A percentile compares a stretch with the other conserved stretches of the same genome.
Evolutionary conservation across 92 coral and sea anemone genomes (phyloP).

Genomic region (Micromussa lordhowensis): DNA sequence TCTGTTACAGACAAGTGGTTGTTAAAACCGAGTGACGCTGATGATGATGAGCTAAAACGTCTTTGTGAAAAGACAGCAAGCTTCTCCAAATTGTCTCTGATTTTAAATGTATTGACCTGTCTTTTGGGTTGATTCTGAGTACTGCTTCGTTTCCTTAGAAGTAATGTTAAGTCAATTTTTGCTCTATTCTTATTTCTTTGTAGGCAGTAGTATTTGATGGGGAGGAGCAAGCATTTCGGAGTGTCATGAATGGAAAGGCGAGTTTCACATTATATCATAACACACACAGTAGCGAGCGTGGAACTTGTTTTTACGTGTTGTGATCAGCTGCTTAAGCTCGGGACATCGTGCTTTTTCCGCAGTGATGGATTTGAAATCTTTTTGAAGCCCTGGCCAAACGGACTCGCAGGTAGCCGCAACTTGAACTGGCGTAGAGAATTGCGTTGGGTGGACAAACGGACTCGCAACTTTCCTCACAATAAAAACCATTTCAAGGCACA

Average conservation of each 20-base stretch:
- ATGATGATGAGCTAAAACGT: too few relatives aligned
- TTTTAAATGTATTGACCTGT: background rate
- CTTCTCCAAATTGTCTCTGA: too few relatives aligned
- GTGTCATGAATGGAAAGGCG: conserved; percentile 70
- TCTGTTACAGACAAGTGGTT: too few relatives aligned
- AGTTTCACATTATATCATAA: background rate
- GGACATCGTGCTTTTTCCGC: background rate
- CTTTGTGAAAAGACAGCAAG: too few relatives aligned
- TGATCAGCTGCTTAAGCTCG: background rate
- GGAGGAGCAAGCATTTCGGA: conserved; percentile 64
- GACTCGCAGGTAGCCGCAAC: too few relatives aligned
- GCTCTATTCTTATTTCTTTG: background rate
- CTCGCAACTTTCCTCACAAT: too few relatives aligned
- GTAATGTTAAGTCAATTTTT: background rate
- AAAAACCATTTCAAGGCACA: too few relatives aligned
- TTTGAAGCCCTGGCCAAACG: too few relatives aligned
- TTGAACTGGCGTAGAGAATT: too few relatives aligned
- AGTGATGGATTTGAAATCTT: background rate
- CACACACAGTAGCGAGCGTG: background rate
- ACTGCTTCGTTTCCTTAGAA: too few relatives aligned
- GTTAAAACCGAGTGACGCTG: too few relatives aligned
- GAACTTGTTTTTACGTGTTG: background rate
- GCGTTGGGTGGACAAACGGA: too few relatives aligned
- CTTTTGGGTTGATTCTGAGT: background rate
- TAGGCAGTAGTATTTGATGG: conserved; percentile 79